Evolutionary conservation across 1,140 invertebrate genomes (phyloP), one percentile per base, ranked within the genome.

Genomic region (Ericerus pela): DNA sequence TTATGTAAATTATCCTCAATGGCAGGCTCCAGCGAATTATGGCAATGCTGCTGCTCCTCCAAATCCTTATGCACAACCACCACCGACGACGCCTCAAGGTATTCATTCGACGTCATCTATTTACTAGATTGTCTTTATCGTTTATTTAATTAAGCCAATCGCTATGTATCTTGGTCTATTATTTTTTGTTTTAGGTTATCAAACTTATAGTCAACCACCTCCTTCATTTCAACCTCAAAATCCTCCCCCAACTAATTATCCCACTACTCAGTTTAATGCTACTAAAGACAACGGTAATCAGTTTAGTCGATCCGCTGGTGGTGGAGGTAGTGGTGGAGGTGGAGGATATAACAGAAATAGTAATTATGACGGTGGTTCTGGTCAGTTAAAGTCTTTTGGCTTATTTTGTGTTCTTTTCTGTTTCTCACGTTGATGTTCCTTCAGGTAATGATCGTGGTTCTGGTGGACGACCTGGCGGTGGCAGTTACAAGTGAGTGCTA

Each of bases 211-310:
- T 24, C 41, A 47, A 14, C 41, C 41, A 4, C 41, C 41, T 22
- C 41, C 41, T 2, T 47, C 41, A 5, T 47, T 47, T 47, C 26
- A n/a, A n/a, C n/a, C 41, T 10, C 41, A 47, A 22, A 18, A 47
- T 24, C 41, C 41, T 47, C 41, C 41, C 8, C 41, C 22, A 24
- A 24, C 20, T 22, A 47, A 47, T 47, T 47, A 24, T 47, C 22
- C 41, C 22, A 24, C 41, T 5, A 8, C 41, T 47, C 41, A 47
- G 26, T 47, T 24, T 22, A 18, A 18, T 10, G 20, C 10, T 47
- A 47, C 22, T 24, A 47, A 47, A 47, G 41, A 47, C 26, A 47
- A 47, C 14, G 41, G 18, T 47, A 47, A 47, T 47, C 41, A 47
- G 20, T 47, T 24, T 16, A 47, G 26, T 22, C 22, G 41, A 24